phyloP scores from a whole-genome alignment of 2,113 vertebrate species.

The Tachuris rubrigastra region DNA sequence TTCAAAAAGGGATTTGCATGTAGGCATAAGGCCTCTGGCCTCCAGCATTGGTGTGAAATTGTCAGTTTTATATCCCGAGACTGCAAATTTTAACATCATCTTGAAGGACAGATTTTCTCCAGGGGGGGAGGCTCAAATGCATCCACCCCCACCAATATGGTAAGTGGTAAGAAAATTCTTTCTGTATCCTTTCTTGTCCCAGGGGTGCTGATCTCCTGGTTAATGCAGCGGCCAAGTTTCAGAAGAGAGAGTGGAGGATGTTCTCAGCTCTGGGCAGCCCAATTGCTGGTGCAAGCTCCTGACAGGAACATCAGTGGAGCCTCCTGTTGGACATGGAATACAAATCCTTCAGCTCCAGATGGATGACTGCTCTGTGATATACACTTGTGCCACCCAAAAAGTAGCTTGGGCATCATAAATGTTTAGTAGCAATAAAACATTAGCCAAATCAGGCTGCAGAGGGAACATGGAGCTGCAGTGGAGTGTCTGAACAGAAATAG shows the following conservation, averaged over 20 bases:
- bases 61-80: neutral
- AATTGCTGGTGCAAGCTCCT: neutral
- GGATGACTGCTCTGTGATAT: no score
- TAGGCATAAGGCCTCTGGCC: neutral
- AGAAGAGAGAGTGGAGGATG: neutral
- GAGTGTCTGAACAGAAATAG: neutral
- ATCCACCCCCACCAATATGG: rapidly evolving
- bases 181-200: neutral
- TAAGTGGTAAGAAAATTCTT: neutral
- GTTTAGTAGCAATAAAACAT: neutral
- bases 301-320: rapidly evolving
- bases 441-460: neutral
- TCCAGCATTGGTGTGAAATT: rapidly evolving
- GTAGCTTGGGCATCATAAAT: rapidly evolving
- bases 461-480: neutral
- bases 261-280: neutral
- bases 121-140: neutral
- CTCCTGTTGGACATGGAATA: neutral
- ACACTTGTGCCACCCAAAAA: neutral
- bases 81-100: rapidly evolving
- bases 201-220: rapidly evolving
- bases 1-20: neutral
- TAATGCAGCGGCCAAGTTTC: neutral
- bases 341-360: neutral
- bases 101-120: neutral